Base-by-base conservation (phyloP, 2,888 invertebrate genomes). In the Ellobium chinense region DNA sequence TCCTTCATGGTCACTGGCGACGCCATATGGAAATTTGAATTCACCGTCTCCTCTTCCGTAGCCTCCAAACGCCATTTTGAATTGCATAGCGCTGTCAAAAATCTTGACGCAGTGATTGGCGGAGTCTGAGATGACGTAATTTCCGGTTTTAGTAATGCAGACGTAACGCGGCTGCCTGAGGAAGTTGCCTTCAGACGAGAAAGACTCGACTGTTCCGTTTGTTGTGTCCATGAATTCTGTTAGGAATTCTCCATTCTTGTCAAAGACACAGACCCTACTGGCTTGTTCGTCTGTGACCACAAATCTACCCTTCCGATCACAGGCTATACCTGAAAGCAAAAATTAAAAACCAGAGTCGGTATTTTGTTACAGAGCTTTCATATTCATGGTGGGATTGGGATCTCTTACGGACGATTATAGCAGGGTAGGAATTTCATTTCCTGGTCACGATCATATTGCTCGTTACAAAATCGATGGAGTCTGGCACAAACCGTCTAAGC, bases 21-120 rank as follows among this genome's bases (percentile, higher is more conserved):
- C 89, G 9, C 94, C 94, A 46, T 94, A 93, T 0, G 94, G 94
- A 66, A 93, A 94, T 84, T 93, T 93, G 81, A 94, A 92, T 81
- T 93, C 93, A 2, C 94, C 94, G 80, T 92, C 91, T 0, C 91
- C 91, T 77, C 91, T 91, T 21, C 94, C 94, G 75, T 91, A 93
- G 7, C 91, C 88, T 3, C 94, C 94, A 83, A 94, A 93, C 78
- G 91, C 91, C 75, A 89, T 91, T 65, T 92, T 80, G 83, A 92
- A 93, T 60, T 91, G 89, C 5, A 94, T 93, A 62, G 92, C 91
- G 0, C 81, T 62, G 78, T 93, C 93, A 85, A 94, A 94, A 27
- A 89, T 83, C 87, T 94, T 93, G 60, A 94, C 90, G 82, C 92
- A 92, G 86, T 94, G 94, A 86, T 94, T 93, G 84, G 93, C 93